Base-by-base conservation (phyloP, 2,797 vertebrate genomes). In the Ara ararauna region DNA sequence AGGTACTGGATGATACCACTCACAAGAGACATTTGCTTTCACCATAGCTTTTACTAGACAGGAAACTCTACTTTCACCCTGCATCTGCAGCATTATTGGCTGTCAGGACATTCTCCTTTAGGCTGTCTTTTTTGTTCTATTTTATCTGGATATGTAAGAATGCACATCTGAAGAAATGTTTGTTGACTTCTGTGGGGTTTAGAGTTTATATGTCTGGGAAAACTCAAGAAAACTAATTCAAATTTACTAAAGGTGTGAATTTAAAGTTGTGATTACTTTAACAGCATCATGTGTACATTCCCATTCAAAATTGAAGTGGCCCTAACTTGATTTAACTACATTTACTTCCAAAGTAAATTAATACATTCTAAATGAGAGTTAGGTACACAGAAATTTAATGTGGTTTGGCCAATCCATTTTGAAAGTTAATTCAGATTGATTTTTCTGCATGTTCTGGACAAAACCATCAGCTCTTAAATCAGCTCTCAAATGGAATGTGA, bases 371-470 rank as follows among this genome's bases (percentile, higher is more conserved):
- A 97, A 96, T 91, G 83, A 95, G 86, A 91, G 66, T 26, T 83
- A 9, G 76, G n/a, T 76, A 85, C 12, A 10, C 30, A 62, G 90
- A 90, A 94, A 81, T 71, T 81, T 91, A 94, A 95, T 93, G 90
- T 84, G 85, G 80, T 94, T 95, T 91, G 86, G 36, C 47, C 66
- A 73, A 94, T 95, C 94, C 77, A 86, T 90, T 94, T 86, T 73
- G 81, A 86, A 96, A 95, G 92, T 93, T 95, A 95, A 95, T 95
- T 95, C 92, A 93, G 90, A 97, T 95, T 96, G 94, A 95, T 97
- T 97, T 97, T 97, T 88, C 93, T 91, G 34, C 79, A 84, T 70
- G 83, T 80, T 94, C 79, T 51, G 62, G 83, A 82, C 94, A 93
- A 94, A 91, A 91, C 61, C 42, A 58, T 75, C 89, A 87, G 66